Evolutionary conservation across 1,140 invertebrate genomes (phyloP).

Genomic region (Dendrolimus kikuchii): DNA sequence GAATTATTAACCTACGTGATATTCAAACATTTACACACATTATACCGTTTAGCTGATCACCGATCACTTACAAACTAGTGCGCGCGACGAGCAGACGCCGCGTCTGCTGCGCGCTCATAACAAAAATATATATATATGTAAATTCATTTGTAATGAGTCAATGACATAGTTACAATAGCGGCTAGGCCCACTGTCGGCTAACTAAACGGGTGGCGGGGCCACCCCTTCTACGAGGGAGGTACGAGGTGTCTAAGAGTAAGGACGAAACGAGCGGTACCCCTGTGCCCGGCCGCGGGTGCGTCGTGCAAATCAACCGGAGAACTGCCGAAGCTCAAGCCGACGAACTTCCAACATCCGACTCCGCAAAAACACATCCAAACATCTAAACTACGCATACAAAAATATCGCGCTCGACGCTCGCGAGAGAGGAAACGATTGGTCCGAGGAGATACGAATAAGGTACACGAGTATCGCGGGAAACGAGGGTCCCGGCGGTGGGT

Average conservation of each 20-base stretch:
- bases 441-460: constrained; percentile 19
- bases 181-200: constrained; percentile 3
- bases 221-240: too few relatives aligned
- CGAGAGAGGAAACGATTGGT: constrained; percentile 21
- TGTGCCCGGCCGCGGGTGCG: background rate
- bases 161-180: constrained; percentile 5
- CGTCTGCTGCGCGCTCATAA: constrained; percentile 9
- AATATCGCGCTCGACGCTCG: constrained; percentile 22
- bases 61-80: constrained; percentile 3
- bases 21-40: constrained; percentile 34
- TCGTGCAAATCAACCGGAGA: constrained; percentile 11
- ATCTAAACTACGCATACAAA: constrained; percentile 24
- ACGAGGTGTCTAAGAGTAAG: background rate
- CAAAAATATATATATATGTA: constrained; percentile 17
- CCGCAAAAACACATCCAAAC: constrained; percentile 31
- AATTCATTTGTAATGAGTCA: constrained; percentile 6
- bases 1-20: constrained; percentile 20
- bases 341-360: constrained; percentile 13
- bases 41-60: constrained; percentile 21
- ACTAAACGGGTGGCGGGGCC: background rate
- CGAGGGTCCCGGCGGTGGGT: constrained; percentile 4
- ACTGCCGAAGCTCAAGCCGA: constrained; percentile 28
- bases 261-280: background rate
- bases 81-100: constrained; percentile 1
- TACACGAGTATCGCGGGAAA: constrained; percentile 6